Evolutionary conservation across 2,797 vertebrate genomes (phyloP).

Genomic region (Cirrhinus mrigala): DNA sequence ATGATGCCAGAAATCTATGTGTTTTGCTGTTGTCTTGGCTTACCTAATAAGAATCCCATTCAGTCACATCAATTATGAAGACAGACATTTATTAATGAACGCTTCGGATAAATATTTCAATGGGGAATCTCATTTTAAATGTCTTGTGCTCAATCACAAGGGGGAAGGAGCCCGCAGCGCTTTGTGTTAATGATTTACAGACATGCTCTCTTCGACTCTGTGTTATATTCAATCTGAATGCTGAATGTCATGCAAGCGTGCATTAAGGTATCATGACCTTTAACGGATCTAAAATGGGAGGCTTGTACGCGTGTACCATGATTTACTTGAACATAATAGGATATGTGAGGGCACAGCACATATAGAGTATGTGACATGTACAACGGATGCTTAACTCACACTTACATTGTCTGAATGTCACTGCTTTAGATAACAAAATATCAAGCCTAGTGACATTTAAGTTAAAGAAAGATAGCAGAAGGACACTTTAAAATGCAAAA

Average conservation of each 20-base stretch:
- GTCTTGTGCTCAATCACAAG: not conserved
- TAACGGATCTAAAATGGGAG: not conserved
- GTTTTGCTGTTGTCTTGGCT: slow-evolving; percentile 4
- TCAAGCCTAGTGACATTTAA: not conserved
- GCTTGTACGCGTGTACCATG: not conserved
- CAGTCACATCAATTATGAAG: slow-evolving; percentile 47
- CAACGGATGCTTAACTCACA: not conserved
- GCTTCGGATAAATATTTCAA: slow-evolving; percentile 49
- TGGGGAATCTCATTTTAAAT: slow-evolving; percentile 31
- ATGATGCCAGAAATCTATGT: not conserved
- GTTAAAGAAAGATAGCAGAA: not conserved
- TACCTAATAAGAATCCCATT: slow-evolving; percentile 38
- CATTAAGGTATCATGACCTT: slow-evolving; percentile 38
- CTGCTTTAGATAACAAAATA: slow-evolving; percentile 4
- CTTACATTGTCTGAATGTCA: not conserved
- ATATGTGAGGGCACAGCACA: not conserved
- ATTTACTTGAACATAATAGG: not conserved
- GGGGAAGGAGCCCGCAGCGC: not conserved
- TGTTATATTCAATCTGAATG: not conserved
- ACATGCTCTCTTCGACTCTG: slow-evolving; percentile 9
- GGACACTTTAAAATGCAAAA: slow-evolving; percentile 7
- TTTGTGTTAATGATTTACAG: slow-evolving; percentile 48
- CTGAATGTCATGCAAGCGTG: slow-evolving; percentile 7
- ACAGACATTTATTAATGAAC: slow-evolving; percentile 50
- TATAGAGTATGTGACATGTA: not conserved